These are phyloP conservation scores for Siderastrea siderea DNA, from an alignment of 92 coral and sea anemone species.

Conservation along the genomic window DNA sequence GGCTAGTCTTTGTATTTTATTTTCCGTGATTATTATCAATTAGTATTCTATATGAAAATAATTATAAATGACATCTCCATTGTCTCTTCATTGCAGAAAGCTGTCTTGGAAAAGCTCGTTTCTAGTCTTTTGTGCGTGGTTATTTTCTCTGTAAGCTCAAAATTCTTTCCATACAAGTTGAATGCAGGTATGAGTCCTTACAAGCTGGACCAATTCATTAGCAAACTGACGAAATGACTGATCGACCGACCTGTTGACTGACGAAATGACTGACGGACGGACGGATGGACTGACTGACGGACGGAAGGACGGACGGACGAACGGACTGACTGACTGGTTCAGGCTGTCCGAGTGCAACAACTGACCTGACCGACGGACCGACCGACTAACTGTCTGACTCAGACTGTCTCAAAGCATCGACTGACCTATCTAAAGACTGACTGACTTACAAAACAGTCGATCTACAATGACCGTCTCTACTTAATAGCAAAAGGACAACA, in stretches of 20 bases:
- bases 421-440: background rate
- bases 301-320: too few relatives aligned
- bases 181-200: conserved; percentile 40
- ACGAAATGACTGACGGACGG: background rate
- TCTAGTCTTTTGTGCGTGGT: conserved; percentile 5
- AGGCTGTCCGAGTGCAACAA: too few relatives aligned
- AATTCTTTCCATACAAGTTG: conserved; percentile 25
- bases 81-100: conserved; percentile 20
- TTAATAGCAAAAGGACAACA: too few relatives aligned
- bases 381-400: background rate
- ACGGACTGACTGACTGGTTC: too few relatives aligned
- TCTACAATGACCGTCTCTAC: too few relatives aligned
- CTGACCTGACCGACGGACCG: background rate
- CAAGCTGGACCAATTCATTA: background rate
- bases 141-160: conserved; percentile 11
- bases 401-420: background rate
- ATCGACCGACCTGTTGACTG: background rate
- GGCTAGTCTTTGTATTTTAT: background rate
- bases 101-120: conserved; percentile 16
- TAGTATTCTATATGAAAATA: background rate
- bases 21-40: background rate
- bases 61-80: background rate
- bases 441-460: background rate
- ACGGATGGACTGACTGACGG: too few relatives aligned
- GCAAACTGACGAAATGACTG: too few relatives aligned